These are phyloP conservation scores for Ptychadena robeensis DNA, from an alignment of 2,797 vertebrate genomes.

Conservation along the genomic window DNA sequence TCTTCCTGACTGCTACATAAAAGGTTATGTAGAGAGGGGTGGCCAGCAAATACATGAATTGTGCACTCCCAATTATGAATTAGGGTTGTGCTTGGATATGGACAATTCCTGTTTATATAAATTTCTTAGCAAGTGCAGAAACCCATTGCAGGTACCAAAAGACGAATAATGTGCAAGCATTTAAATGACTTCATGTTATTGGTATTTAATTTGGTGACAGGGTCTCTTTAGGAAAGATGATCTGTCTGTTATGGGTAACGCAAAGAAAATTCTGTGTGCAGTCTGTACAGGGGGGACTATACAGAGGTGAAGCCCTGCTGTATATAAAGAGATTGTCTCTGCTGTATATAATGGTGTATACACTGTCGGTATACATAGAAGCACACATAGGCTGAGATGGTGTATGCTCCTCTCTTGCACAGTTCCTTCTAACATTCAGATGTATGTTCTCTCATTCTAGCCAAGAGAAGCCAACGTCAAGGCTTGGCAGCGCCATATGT, in stretches of 20 bases:
- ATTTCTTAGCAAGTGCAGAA: no score
- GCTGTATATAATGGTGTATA: slow-evolving; percentile 35
- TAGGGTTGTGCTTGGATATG: no score
- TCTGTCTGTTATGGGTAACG: background rate
- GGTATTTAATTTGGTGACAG: background rate
- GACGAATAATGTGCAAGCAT: no score
- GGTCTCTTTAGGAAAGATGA: background rate
- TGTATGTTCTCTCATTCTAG: slow-evolving; percentile 8
- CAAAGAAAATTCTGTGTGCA: background rate
- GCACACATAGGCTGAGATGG: slow-evolving; percentile 16
- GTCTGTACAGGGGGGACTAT: background rate
- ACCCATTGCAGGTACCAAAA: no score
- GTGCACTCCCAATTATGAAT: no score
- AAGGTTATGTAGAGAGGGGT: no score
- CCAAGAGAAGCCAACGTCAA: background rate
- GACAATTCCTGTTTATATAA: no score
- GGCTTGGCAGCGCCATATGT: background rate
- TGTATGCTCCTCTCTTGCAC: slow-evolving; percentile 14
- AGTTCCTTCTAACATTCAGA: slow-evolving; percentile 8
- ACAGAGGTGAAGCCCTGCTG: background rate
- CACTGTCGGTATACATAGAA: background rate
- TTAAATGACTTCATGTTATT: no score
- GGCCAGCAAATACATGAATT: no score
- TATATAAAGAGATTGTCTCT: background rate
- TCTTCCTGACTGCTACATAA: no score